phyloP scores from a whole-genome alignment of 1,140 invertebrate species.

The Melitaea cinxia region DNA sequence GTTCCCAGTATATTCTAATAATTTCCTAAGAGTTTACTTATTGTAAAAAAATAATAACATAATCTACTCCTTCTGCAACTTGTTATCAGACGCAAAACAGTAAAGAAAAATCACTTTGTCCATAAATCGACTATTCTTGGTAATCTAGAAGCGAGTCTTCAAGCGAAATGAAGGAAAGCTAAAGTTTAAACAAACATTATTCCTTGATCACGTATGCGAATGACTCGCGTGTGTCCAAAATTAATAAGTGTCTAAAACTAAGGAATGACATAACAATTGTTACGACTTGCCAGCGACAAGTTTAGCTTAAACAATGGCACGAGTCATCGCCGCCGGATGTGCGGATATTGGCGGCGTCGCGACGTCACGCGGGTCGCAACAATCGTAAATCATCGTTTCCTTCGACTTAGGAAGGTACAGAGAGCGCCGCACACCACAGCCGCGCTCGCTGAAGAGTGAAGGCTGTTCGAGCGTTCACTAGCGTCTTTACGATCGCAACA shows the following conservation, averaged over 20 bases:
- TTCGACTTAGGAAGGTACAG: background rate
- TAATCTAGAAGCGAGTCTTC: no score
- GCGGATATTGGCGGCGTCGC: background rate
- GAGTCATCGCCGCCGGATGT: constrained; percentile 10
- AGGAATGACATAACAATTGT: background rate
- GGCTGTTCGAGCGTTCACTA: constrained; percentile 2
- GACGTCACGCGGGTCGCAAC: background rate
- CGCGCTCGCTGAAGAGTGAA: background rate
- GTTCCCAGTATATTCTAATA: no score
- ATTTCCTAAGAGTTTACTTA: no score
- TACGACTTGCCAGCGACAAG: background rate
- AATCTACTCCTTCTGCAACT: no score
- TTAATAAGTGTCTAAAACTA: background rate
- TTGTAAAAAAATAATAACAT: no score
- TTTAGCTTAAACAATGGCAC: background rate
- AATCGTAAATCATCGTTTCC: background rate
- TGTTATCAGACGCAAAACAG: no score
- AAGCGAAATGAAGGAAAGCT: no score
- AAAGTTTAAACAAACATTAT: no score
- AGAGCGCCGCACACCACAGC: background rate
- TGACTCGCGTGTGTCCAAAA: no score
- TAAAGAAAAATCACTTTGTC: no score
- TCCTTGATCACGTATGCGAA: no score
- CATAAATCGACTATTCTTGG: no score
- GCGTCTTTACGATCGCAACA: constrained; percentile 5